A percentile compares a stretch with the other conserved stretches of the same genome.
Conservation (phyloP, 2,888 invertebrate genomes). For the Oscheius sp. region DNA sequence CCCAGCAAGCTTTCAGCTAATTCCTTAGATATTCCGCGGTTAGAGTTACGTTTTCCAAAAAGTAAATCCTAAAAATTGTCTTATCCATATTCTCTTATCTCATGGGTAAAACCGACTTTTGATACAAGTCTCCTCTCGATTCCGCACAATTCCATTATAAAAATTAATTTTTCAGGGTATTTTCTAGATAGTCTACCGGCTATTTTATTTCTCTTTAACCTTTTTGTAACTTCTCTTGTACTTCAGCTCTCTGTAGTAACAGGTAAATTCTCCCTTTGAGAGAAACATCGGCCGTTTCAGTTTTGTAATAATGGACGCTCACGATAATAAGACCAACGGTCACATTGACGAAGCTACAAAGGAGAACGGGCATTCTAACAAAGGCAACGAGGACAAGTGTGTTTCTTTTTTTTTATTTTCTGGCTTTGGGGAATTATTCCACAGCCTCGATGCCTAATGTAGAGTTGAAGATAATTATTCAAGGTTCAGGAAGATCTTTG, state of each 20-base stretch:
- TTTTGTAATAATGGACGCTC: conserved; percentile 49
- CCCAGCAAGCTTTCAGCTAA: too few species aligned
- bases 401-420: conserved; percentile 9
- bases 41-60: too few species aligned
- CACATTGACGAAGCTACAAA: conserved; percentile 52
- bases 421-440: too few species aligned
- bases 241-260: conserved; percentile 33
- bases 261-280: conserved; percentile 40
- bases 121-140: too few species aligned
- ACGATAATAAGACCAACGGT: conserved; percentile 55
- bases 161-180: conserved; percentile 55
- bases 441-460: too few species aligned
- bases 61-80: too few species aligned
- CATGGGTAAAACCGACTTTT: too few species aligned
- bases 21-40: too few species aligned
- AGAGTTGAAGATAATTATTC: too few species aligned
- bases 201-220: conserved; percentile 52
- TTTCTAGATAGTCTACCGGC: conserved; percentile 59
- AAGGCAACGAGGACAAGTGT: conserved; percentile 63
- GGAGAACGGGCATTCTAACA: conserved; percentile 56
- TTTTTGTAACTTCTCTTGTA: conserved; percentile 43
- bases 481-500: conserved; percentile 70
- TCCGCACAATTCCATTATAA: too few species aligned
- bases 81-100: too few species aligned
- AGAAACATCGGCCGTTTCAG: conserved; percentile 3